Base-by-base conservation (phyloP, 2,113 vertebrate genomes). In the Bolborhynchus lineola region DNA sequence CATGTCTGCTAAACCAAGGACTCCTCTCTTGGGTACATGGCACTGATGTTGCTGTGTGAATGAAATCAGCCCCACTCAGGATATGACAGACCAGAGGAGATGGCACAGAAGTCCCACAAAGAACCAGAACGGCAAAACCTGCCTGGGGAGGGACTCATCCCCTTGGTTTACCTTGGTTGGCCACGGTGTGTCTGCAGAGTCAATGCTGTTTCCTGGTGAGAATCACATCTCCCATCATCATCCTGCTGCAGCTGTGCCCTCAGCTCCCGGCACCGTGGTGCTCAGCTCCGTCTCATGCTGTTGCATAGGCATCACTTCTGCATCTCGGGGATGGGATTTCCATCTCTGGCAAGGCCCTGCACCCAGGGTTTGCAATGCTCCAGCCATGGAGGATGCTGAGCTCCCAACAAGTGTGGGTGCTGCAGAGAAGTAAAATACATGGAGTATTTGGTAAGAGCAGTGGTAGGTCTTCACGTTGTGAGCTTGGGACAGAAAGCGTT, bases 221-320 rank as follows among this genome's bases (percentile, higher is more conserved):
- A 16, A 6, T 39, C 37, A 18, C 14, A 0, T 9, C 24, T 63
- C 47, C 65, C 55, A 39, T n/a, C 9, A 4, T 20, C 67, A 24
- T 9, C 41, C 33, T 3, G 0, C 19, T 42, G 52, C 76, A 26
- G 35, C 0, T 2, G 26, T 44, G 69, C 24, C 41, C 41, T 70
- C 5, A 0, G 39, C 25, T 83, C 49, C 69, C 59, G 74, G 0
- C 0, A 0, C 47, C 0, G 0, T 0, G 4, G 10, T 68, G 42
- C 47, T 4, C 3, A 62, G 75, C 41, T 85, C 55, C 60, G 2
- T 42, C 4, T 0, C 0, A 2, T 1, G 12, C 44, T 5, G 0
- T 13, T 7, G 0, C 42, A 60, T 39, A 3, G 0, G 18, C 26
- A 25, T 29, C 7, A 1, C 29, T 60, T 72, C 81, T 69, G 41